Evolutionary conservation across 2,797 vertebrate genomes (phyloP), one percentile per base, ranked within the genome.

Genomic region (Cirrhinus molitorella): DNA sequence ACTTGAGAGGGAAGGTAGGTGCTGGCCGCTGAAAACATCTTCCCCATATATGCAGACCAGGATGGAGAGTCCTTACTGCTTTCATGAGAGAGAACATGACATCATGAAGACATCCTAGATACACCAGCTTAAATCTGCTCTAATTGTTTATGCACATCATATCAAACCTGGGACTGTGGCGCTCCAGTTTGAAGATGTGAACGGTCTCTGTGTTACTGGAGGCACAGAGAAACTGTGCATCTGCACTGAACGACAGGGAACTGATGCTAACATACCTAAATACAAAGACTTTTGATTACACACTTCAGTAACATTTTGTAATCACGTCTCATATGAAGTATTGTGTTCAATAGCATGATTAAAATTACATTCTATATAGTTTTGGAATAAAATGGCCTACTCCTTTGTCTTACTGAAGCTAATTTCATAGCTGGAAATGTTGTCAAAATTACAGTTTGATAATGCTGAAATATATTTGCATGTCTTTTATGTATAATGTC

Each of bases 161-260:
- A n/a, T 40, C 23, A 13, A 75, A 95, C 94, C 91, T 91, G 49
- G 88, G 90, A 83, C 84, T 91, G 47, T 94, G 92, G 78, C 94
- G 94, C 45, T 98, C 97, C 90, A 99, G 92, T 93, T 95, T 98
- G 90, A 99, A 99, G 92, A 99, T 94, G 88, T 99, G 98, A 83
- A 99, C 96, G 0, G 98, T 99, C 92, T 99, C 97, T 0, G 97
- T 99, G 93, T 99, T 99, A 92, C 98, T 99, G 66, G 97, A 98
- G 28, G 96, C 96, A 34, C 96, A 98, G 68, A 99, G 96, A 93
- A 97, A 98, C 89, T 97, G 96, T 0, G 95, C 95, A 61, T 99
- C 97, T 85, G 95, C 95, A 17, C 97, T 99, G 95, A 99, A 99
- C 47, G 96, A 96, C 51, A 99, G 91, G 7, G 97, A 98, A 92